phyloP scores from a whole-genome alignment of 2,113 vertebrate species.

The Halichoerus grypus region DNA sequence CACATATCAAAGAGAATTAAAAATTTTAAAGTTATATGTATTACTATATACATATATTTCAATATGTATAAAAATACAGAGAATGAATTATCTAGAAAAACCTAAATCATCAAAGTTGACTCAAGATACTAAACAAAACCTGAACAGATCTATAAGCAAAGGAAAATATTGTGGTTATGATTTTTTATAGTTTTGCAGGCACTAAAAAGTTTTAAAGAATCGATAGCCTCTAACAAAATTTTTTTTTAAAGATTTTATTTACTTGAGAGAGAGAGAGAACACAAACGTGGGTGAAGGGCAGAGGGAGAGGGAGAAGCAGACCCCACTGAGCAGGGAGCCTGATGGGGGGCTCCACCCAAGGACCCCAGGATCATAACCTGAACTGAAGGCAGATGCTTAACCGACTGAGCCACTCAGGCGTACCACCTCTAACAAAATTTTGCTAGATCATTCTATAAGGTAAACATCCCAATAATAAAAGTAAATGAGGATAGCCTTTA shows the following conservation, averaged over 20 bases:
- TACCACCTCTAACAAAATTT: neutral
- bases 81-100: slow-evolving; percentile 4
- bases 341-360: too few relatives aligned
- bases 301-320: too few relatives aligned
- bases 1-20: neutral
- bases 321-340: too few relatives aligned
- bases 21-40: neutral
- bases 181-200: neutral
- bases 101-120: neutral
- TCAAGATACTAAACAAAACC: neutral
- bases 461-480: slow-evolving; percentile 38
- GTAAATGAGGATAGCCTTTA: neutral
- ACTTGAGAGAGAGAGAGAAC: too few relatives aligned
- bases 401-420: too few relatives aligned
- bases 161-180: neutral
- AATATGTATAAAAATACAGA: neutral
- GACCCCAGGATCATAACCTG: too few relatives aligned
- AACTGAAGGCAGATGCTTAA: too few relatives aligned
- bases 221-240: neutral
- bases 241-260: neutral
- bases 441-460: neutral
- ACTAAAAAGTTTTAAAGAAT: slow-evolving; percentile 12
- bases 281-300: too few relatives aligned
- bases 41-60: neutral
- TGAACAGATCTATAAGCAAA: neutral